Evolutionary conservation across 2,888 invertebrate genomes (phyloP).

Genomic region (Beris morrisii): DNA sequence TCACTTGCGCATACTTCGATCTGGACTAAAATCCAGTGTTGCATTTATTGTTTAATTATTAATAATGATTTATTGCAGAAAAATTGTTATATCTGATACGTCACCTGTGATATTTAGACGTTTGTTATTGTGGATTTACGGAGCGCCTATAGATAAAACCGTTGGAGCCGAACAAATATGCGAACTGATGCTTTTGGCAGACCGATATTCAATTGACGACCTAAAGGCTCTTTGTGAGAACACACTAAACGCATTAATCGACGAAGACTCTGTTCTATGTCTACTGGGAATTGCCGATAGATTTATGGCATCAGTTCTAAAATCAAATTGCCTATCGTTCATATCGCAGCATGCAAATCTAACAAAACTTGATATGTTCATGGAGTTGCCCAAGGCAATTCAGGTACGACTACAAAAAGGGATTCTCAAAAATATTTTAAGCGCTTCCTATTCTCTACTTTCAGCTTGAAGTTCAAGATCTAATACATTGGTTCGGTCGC

Average conservation of each 20-base stretch:
- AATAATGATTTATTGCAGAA: constrained; percentile 54
- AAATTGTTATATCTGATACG: constrained; percentile 68
- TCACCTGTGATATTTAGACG: constrained; percentile 64
- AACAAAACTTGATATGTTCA: constrained; percentile 50
- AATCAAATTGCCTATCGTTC: constrained; percentile 51
- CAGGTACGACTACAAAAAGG: constrained; percentile 43
- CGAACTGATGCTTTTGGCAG: constrained; percentile 66
- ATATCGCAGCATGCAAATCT: constrained; percentile 50
- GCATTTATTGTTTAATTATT: neutral
- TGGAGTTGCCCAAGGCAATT: constrained; percentile 48
- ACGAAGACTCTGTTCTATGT: constrained; percentile 66
- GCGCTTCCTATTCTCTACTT: constrained; percentile 11
- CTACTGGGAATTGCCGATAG: constrained; percentile 69
- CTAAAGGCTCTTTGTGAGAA: constrained; percentile 67
- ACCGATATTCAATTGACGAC: constrained; percentile 65
- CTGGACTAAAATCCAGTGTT: neutral
- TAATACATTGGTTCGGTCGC: constrained; percentile 53
- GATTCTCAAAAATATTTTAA: neutral
- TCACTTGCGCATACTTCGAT: too few species aligned
- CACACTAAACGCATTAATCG: constrained; percentile 62
- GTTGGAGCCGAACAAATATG: constrained; percentile 62
- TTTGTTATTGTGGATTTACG: constrained; percentile 66
- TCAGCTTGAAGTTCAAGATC: constrained; percentile 51
- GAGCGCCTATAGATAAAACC: constrained; percentile 61
- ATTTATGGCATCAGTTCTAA: constrained; percentile 59